Percentiles rank a stretch among this genome's conserved stretches.
Conservation (phyloP, 1,140 invertebrate genomes). For the Macrobrachium nipponense region DNA sequence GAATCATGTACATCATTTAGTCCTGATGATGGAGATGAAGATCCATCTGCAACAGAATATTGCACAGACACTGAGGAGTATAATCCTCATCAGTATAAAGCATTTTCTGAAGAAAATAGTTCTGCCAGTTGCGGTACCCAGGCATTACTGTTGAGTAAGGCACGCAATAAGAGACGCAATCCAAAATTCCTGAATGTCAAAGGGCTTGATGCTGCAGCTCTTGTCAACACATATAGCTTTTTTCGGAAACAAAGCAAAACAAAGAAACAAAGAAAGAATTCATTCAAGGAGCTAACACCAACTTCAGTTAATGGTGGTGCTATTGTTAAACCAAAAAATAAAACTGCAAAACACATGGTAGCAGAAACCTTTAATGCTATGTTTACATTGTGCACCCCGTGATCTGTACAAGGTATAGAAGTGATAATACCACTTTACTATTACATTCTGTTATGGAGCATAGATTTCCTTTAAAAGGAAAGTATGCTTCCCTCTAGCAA, state of each 20-base stretch:
- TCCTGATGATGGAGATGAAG: slow-evolving; percentile 53
- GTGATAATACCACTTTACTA: neutral
- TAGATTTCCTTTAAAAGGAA: no score
- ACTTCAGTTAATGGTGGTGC: slow-evolving; percentile 20
- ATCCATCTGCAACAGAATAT: slow-evolving; percentile 57
- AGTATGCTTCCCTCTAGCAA: no score
- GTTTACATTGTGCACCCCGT: slow-evolving; percentile 63
- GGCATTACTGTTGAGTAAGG: neutral
- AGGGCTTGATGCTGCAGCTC: slow-evolving; percentile 1
- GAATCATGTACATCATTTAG: slow-evolving; percentile 61
- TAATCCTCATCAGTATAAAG: slow-evolving; percentile 44
- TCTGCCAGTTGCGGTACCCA: neutral
- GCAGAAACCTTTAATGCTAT: slow-evolving; percentile 63
- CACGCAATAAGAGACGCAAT: neutral
- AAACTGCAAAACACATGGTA: slow-evolving; percentile 55
- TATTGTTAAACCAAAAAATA: slow-evolving; percentile 56
- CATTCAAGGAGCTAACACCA: slow-evolving; percentile 27
- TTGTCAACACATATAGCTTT: slow-evolving; percentile 40
- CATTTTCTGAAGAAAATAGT: slow-evolving; percentile 26
- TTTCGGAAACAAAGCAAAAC: slow-evolving; percentile 36
- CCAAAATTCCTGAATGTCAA: neutral
- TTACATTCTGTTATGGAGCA: no score
- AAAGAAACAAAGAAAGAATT: slow-evolving; percentile 36
- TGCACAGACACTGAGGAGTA: slow-evolving; percentile 57
- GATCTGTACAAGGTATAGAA: neutral